Base-by-base conservation (phyloP, 2,797 vertebrate species). In the Arctocebus calabarensis region DNA sequence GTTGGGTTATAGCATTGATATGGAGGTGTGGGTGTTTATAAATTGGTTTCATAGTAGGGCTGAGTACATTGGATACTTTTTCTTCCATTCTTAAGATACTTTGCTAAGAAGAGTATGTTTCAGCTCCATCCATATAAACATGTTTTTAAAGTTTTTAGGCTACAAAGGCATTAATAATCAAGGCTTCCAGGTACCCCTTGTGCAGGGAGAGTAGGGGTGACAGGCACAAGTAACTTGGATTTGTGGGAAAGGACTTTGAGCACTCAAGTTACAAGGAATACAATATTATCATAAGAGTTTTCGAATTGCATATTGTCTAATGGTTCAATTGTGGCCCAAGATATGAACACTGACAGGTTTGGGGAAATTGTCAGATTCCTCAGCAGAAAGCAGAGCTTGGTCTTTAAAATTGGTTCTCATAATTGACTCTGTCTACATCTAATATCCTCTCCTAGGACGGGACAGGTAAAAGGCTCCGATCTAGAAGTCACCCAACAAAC, bases 331-430 rank as follows among this genome's bases (percentile, higher is more conserved):
- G 32, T 89, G 71, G 23, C 40, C 43, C 40, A 86, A 75, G 27
- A n/a, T 84, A 43, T 78, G 84, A 79, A 64, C 29, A 25, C 43
- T 70, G 43, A n/a, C 25, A 75, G n/a, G 40, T 84, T 88, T 77
- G 40, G 61, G 29, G 13, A 92, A 73, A 29, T 68, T 82, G 55
- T 91, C 59, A 83, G 52, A 57, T 59, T 93, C 57, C 40, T 79
- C 25, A 68, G 25, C 55, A 89, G 79, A 81, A 85, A 89, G n/a
- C 48, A 95, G 64, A 91, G 79, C 22, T 52, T 92, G n/a, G 37
- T 23, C 17, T 71, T 83, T 88, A 82, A 94, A 91, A 59, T 43
- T 48, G 48, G 34, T 66, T 34, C 8, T 75, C 27, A 57, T 48
- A 73, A 77, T n/a, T 25, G 55, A 79, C 29, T 73, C 12, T 55